Percentiles rank a stretch among this genome's conserved stretches.
These are phyloP conservation scores for Chrysotoxum bicinctum DNA, from an alignment of 2,888 invertebrate species.

Conservation along the genomic window DNA sequence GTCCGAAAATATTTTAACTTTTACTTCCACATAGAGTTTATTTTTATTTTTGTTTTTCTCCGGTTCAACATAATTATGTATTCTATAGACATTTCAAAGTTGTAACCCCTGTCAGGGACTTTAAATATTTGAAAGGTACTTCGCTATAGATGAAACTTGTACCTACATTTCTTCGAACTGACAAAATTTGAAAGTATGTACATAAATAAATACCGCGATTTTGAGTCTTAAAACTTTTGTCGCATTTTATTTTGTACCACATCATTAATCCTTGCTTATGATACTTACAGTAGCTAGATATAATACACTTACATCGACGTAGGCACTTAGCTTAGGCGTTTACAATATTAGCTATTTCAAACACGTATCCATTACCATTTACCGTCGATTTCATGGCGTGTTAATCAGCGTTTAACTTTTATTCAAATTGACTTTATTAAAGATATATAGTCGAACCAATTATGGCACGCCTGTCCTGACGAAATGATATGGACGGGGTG, in stretches of 20 bases:
- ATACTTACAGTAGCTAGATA: neutral
- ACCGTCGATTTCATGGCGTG: constrained; percentile 71
- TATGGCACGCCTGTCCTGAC: constrained; percentile 33
- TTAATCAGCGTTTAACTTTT: constrained; percentile 69
- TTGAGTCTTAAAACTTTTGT: neutral
- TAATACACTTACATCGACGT: neutral
- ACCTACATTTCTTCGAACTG: neutral
- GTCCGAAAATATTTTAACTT: neutral
- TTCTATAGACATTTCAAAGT: constrained; percentile 40
- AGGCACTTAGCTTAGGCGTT: neutral
- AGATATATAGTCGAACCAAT: constrained; percentile 46
- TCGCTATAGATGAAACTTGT: too few relatives aligned
- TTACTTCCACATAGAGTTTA: neutral
- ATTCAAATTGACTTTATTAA: constrained; percentile 66
- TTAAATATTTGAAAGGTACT: too few relatives aligned
- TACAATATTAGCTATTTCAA: constrained; percentile 36
- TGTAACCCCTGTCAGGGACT: too few relatives aligned
- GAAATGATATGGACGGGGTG: neutral
- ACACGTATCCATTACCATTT: constrained; percentile 61
- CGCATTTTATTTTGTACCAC: neutral
- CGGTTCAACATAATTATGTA: constrained; percentile 2
- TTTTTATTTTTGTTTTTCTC: too few relatives aligned
- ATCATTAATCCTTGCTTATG: constrained; percentile 27
- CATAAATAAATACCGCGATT: neutral
- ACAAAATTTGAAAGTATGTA: neutral